Conservation (phyloP, 1,140 invertebrate species). For the Drosophila grimshawi region DNA sequence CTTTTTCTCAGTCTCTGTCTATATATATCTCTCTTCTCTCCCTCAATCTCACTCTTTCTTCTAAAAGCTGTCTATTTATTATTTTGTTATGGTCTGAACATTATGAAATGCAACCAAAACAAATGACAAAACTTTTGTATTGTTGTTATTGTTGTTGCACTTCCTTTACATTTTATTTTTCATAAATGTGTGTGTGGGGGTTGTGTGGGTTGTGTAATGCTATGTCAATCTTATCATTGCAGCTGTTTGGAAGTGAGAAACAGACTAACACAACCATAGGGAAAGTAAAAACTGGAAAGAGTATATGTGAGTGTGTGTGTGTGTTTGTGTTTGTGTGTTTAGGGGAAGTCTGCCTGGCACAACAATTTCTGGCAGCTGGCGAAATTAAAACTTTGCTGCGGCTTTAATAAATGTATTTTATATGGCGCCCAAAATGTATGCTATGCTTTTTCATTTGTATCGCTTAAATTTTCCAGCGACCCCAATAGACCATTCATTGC, state of each 20-base stretch:
- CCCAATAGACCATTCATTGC: background rate
- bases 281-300: conserved; percentile 41
- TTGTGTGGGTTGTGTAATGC: conserved; percentile 26
- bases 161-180: conserved; percentile 6
- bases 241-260: conserved; percentile 21
- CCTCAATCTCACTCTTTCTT: background rate
- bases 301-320: conserved; percentile 3
- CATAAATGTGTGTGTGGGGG: background rate
- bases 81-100: conserved; percentile 19
- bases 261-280: conserved; percentile 25
- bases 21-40: background rate
- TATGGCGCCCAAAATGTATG: conserved; percentile 36
- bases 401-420: conserved; percentile 36
- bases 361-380: conserved; percentile 42
- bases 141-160: conserved; percentile 9
- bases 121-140: conserved; percentile 47
- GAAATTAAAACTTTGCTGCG: conserved; percentile 50
- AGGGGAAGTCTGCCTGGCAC: conserved; percentile 31
- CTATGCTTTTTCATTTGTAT: conserved; percentile 34
- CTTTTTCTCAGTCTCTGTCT: background rate
- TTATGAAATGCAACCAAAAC: conserved; percentile 50
- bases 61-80: conserved; percentile 7
- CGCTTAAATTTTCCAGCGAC: conserved; percentile 13
- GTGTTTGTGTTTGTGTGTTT: conserved; percentile 11
- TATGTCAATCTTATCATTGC: conserved; percentile 57